A percentile compares a stretch with the other conserved stretches of the same genome.
Evolutionary conservation across 2,113 vertebrate species (phyloP).

Genomic region (Holacanthus passer): DNA sequence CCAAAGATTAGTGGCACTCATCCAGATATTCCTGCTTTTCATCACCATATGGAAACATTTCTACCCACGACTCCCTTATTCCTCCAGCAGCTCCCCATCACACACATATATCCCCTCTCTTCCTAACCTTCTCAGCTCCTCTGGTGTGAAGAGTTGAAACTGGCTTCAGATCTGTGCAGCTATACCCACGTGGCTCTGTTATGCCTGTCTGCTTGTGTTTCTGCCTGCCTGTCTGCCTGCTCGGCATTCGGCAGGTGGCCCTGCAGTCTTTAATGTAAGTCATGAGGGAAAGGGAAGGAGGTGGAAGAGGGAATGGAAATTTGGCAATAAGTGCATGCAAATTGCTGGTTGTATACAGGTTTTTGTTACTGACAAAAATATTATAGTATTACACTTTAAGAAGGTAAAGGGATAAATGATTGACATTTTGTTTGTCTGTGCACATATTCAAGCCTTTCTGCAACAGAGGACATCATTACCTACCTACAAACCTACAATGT

Average conservation of each 20-base stretch:
- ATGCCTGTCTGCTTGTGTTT: slow-evolving; percentile 44
- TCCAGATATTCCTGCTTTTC: slow-evolving; percentile 80
- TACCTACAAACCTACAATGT: slow-evolving; percentile 1
- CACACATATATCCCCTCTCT: slow-evolving; percentile 14
- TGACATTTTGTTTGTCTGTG: not conserved
- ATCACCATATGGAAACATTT: slow-evolving; percentile 82
- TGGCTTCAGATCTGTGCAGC: slow-evolving; percentile 78
- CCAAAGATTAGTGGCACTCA: slow-evolving; percentile 79
- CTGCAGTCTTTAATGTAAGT: slow-evolving; percentile 67
- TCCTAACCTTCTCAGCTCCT: slow-evolving; percentile 45
- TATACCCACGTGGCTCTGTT: slow-evolving; percentile 61
- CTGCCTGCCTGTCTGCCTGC: slow-evolving; percentile 47
- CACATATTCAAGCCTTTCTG: not conserved
- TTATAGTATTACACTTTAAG: not conserved
- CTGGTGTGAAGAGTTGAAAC: slow-evolving; percentile 79
- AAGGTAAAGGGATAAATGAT: not conserved
- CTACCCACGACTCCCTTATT: slow-evolving; percentile 60
- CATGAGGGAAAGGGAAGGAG: slow-evolving; percentile 58
- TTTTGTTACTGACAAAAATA: slow-evolving; percentile 31
- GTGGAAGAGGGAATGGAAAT: slow-evolving; percentile 35
- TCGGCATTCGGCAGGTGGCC: slow-evolving; percentile 61
- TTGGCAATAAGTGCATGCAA: slow-evolving; percentile 43
- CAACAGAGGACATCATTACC: slow-evolving; percentile 21
- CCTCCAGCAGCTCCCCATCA: slow-evolving; percentile 22
- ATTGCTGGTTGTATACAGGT: slow-evolving; percentile 24